phyloP scores from a whole-genome alignment of 2,797 vertebrate species.

The Craterocephalus amniculus region DNA sequence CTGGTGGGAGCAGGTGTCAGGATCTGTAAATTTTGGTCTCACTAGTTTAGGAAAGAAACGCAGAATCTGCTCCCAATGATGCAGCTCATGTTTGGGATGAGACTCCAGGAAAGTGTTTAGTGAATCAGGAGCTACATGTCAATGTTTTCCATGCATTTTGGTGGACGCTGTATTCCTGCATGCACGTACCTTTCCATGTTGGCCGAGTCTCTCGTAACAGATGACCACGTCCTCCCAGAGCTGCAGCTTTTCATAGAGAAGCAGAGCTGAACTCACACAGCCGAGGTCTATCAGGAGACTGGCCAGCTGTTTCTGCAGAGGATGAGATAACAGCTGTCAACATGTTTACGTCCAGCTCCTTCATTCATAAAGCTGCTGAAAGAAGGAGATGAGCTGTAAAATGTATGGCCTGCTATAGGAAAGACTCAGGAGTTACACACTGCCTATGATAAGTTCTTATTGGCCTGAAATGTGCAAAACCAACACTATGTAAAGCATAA shows the following conservation, averaged over 20 bases:
- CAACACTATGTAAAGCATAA: constrained; percentile 2
- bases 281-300: constrained; percentile 91
- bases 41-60: too few relatives aligned
- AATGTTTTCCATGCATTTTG: too few relatives aligned
- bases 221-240: constrained; percentile 96
- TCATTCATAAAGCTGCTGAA: neutral
- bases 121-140: too few relatives aligned
- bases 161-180: neutral
- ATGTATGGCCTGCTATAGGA: neutral
- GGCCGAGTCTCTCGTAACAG: constrained; percentile 92
- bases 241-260: constrained; percentile 91
- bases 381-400: neutral
- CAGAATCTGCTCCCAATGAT: too few relatives aligned
- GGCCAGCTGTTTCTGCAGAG: constrained; percentile 89
- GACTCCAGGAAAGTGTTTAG: too few relatives aligned
- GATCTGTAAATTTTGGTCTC: too few relatives aligned
- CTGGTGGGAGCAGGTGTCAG: too few relatives aligned
- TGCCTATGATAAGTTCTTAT: constrained; percentile 1
- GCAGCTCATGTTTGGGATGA: too few relatives aligned
- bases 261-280: constrained; percentile 91
- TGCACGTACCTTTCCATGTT: constrained; percentile 91
- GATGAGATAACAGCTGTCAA: neutral
- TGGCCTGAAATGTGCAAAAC: constrained; percentile 18
- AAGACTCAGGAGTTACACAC: neutral
- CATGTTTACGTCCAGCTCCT: neutral